phyloP scores from a whole-genome alignment of 2,797 vertebrate species.

The Cossypha polioptera region DNA sequence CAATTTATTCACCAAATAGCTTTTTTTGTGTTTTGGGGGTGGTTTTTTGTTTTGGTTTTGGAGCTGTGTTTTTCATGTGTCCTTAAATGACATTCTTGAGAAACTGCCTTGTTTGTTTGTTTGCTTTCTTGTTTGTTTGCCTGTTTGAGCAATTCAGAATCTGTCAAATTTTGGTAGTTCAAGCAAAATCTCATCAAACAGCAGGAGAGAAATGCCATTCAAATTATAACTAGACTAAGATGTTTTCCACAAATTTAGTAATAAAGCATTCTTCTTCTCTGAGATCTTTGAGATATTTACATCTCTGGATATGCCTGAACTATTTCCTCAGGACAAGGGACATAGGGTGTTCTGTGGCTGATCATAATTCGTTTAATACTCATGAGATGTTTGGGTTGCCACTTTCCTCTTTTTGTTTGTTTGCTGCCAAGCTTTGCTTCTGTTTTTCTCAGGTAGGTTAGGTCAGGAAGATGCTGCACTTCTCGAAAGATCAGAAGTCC shows the following conservation, averaged over 20 bases:
- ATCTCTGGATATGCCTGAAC: not conserved
- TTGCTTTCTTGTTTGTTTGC: not conserved
- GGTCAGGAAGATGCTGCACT: not conserved
- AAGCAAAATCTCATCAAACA: not conserved
- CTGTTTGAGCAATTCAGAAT: not conserved
- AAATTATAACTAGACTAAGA: not conserved
- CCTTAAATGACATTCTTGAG: not conserved
- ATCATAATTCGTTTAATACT: not conserved
- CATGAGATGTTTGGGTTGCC: not conserved
- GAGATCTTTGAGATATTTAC: not conserved
- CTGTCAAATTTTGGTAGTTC: not conserved
- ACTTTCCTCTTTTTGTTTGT: not conserved
- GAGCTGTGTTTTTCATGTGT: rapidly evolving
- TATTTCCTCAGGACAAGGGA: not conserved
- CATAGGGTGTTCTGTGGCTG: not conserved
- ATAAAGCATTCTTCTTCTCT: not conserved
- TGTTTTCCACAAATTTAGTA: not conserved
- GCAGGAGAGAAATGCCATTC: not conserved
- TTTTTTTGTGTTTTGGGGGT: not conserved
- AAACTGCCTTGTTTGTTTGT: not conserved
- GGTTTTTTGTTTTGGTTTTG: not conserved
- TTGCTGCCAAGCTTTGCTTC: not conserved
- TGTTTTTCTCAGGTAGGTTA: conserved; percentile 9
- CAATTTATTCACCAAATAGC: not conserved
- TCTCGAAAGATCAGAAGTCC: conserved; percentile 28